These are phyloP conservation scores for Phalanger gymnotis DNA, from an alignment of 2,797 vertebrate species.

Conservation along the genomic window DNA sequence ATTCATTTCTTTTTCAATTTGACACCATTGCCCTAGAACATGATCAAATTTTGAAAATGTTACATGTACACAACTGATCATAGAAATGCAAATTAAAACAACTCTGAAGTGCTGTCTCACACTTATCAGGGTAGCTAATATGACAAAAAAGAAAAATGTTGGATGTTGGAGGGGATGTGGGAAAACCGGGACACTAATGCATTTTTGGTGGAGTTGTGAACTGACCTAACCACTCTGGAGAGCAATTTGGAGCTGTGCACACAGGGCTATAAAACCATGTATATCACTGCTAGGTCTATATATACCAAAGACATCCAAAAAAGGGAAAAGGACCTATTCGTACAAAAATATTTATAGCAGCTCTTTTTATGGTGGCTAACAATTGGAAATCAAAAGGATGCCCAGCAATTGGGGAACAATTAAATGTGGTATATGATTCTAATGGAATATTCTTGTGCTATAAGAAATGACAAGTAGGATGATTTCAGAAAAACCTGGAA, in stretches of 20 bases:
- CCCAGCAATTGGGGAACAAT: background rate
- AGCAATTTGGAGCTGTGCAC: background rate
- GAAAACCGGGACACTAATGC: background rate
- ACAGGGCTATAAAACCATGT: background rate
- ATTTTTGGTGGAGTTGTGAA: background rate
- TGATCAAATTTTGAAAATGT: background rate
- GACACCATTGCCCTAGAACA: background rate
- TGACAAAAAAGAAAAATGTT: background rate
- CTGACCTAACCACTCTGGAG: background rate
- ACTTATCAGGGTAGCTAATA: background rate
- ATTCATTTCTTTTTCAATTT: background rate
- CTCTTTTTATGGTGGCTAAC: background rate
- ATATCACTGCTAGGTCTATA: background rate
- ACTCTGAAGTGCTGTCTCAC: background rate
- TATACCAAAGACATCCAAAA: background rate
- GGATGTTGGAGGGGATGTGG: background rate
- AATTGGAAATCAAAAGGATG: background rate
- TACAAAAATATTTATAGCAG: background rate
- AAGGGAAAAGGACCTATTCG: background rate
- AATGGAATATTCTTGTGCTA: background rate
- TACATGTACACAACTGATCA: background rate
- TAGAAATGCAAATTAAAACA: background rate
- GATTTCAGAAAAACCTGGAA: background rate
- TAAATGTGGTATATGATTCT: background rate
- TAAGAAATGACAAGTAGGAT: background rate